Evolutionary conservation across 2,113 vertebrate genomes (phyloP).

Genomic region (Apodemus speciosus): DNA sequence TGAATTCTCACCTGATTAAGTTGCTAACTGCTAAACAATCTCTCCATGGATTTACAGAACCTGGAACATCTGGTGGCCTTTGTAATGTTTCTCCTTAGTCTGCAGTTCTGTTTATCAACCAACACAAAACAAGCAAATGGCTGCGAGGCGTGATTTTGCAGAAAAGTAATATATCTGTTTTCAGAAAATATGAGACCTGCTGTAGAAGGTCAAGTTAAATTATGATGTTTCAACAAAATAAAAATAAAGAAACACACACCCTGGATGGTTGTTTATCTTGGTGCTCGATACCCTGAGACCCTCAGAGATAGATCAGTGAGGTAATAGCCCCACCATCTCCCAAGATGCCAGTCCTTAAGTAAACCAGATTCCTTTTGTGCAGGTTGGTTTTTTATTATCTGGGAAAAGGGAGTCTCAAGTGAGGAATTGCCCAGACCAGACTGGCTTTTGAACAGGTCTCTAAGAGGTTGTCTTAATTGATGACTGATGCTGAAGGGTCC

Average conservation of each 20-base stretch:
- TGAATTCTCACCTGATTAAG: not conserved
- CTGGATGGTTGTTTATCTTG: not conserved
- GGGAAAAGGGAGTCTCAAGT: not conserved
- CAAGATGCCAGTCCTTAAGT: not conserved
- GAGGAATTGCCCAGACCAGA: not conserved
- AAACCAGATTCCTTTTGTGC: not conserved
- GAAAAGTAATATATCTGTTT: not conserved
- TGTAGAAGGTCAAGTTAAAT: not conserved
- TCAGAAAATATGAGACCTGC: not conserved
- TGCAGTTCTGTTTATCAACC: not conserved
- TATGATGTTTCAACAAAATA: not conserved
- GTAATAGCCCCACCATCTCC: not conserved
- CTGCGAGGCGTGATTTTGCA: not conserved
- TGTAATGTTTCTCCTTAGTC: not conserved
- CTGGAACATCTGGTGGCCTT: constrained; percentile 3
- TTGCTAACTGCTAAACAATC: not conserved
- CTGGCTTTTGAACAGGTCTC: not conserved
- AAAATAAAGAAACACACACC: not conserved
- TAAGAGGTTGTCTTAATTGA: not conserved
- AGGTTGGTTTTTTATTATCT: not conserved
- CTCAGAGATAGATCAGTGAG: not conserved
- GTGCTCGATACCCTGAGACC: not conserved
- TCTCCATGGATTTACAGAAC: not conserved
- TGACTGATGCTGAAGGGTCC: not conserved
- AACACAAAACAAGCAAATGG: not conserved